Evolutionary conservation across 2,113 vertebrate genomes (phyloP).

Genomic region (Seriola quinqueradiata): DNA sequence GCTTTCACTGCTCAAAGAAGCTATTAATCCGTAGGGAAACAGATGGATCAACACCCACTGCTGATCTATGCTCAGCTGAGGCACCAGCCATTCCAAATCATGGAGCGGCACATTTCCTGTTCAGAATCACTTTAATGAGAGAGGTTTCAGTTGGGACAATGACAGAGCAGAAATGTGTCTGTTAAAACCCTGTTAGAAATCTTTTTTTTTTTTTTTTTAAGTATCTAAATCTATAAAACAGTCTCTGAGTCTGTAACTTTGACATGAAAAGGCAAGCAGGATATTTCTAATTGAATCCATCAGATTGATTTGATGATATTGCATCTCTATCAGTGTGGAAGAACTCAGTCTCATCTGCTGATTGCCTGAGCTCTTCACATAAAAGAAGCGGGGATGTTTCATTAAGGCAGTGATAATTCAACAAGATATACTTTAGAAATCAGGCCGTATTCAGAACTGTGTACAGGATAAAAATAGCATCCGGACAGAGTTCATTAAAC

Average conservation of each 20-base stretch:
- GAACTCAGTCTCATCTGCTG: slow-evolving; percentile 78
- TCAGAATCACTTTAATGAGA: slow-evolving; percentile 18
- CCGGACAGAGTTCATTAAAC: slow-evolving; percentile 50
- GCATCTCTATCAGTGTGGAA: slow-evolving; percentile 73
- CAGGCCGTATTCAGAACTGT: slow-evolving; percentile 69
- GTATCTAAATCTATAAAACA: slow-evolving; percentile 38
- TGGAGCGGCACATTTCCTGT: slow-evolving; percentile 16
- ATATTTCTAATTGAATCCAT: slow-evolving; percentile 77
- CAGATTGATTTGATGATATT: slow-evolving; percentile 75
- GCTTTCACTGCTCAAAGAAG: slow-evolving; percentile 44
- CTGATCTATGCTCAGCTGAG: slow-evolving; percentile 56
- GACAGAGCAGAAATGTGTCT: slow-evolving; percentile 6
- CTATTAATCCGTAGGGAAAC: slow-evolving; percentile 45
- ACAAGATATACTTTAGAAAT: slow-evolving; percentile 78
- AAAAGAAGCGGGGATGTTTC: slow-evolving; percentile 75
- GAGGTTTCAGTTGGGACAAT: slow-evolving; percentile 16
- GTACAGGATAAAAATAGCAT: slow-evolving; percentile 65
- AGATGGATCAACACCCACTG: slow-evolving; percentile 54
- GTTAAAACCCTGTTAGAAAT: slow-evolving; percentile 34
- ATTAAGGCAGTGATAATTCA: slow-evolving; percentile 79
- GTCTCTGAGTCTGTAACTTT: slow-evolving; percentile 50
- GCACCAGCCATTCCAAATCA: slow-evolving; percentile 1
- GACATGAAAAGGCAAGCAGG: slow-evolving; percentile 63
- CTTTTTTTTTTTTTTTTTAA: background rate
- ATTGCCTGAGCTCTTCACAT: slow-evolving; percentile 79